A percentile compares a stretch with the other conserved stretches of the same genome.
phyloP scores from a whole-genome alignment of 2,113 vertebrate species.

The Noctilio leporinus region DNA sequence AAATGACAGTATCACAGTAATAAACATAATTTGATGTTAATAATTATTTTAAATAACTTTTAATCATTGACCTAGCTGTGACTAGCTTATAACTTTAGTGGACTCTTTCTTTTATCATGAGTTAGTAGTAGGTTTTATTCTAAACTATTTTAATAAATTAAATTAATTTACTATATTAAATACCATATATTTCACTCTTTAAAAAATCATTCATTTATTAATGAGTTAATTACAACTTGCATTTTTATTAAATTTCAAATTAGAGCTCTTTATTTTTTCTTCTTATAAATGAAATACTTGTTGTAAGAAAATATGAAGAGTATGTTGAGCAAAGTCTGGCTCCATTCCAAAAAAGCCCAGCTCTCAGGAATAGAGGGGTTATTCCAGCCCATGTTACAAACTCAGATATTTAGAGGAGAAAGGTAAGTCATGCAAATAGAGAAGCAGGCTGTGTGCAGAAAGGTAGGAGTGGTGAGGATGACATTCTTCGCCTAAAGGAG shows the following conservation, averaged over 20 bases:
- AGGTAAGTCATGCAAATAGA: neutral
- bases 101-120: neutral
- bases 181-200: neutral
- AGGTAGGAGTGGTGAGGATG: neutral
- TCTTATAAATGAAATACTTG: neutral
- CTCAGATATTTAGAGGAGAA: neutral
- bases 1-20: neutral
- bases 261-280: neutral
- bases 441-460: neutral
- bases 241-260: neutral
- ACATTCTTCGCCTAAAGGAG: rapidly evolving
- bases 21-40: conserved; percentile 26
- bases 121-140: neutral
- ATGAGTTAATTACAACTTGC: neutral
- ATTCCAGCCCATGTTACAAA: neutral
- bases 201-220: neutral
- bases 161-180: neutral
- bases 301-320: neutral
- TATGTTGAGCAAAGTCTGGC: neutral
- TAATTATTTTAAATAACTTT: conserved; percentile 7
- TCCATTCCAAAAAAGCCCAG: neutral
- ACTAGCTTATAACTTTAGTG: conserved; percentile 8
- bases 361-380: neutral
- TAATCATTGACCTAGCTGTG: neutral
- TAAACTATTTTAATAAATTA: conserved; percentile 1